phyloP scores from a whole-genome alignment of 2,113 vertebrate genomes.

The Gambusia holbrooki region DNA sequence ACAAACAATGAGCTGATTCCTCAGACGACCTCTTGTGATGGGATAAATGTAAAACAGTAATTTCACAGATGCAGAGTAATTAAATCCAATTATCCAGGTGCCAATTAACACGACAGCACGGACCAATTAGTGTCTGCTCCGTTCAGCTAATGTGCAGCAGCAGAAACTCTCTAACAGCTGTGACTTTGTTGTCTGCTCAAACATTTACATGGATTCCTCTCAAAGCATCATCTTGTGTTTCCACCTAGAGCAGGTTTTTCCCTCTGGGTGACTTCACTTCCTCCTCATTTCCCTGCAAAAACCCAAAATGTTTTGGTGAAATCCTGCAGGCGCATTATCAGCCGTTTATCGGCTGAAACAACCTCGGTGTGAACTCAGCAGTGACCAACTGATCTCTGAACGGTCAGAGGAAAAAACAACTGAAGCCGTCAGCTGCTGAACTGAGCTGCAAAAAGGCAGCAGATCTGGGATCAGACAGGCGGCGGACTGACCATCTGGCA shows the following conservation, averaged over 20 bases:
- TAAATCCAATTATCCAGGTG: conserved; percentile 21
- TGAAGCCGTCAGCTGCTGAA: neutral
- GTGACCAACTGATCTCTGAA: neutral
- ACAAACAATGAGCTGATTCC: neutral
- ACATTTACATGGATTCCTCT: neutral
- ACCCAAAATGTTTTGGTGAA: neutral
- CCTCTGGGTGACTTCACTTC: neutral
- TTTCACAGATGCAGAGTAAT: conserved; percentile 13
- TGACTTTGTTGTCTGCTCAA: neutral
- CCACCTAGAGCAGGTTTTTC: neutral
- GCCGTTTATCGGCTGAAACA: neutral
- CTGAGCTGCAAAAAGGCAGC: neutral
- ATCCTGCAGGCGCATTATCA: neutral
- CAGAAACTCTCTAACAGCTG: conserved; percentile 2
- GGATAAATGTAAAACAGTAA: neutral
- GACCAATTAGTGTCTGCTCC: neutral
- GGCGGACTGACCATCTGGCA: conserved; percentile 1
- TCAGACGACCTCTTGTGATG: neutral
- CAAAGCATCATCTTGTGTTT: neutral
- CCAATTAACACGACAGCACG: conserved; percentile 10
- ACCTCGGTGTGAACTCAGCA: neutral
- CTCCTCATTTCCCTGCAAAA: neutral
- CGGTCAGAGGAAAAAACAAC: neutral
- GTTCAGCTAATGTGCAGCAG: neutral
- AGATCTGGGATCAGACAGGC: neutral